These are phyloP conservation scores for Temnothorax nylanderi DNA, from an alignment of 1,140 invertebrate species.

Conservation along the genomic window DNA sequence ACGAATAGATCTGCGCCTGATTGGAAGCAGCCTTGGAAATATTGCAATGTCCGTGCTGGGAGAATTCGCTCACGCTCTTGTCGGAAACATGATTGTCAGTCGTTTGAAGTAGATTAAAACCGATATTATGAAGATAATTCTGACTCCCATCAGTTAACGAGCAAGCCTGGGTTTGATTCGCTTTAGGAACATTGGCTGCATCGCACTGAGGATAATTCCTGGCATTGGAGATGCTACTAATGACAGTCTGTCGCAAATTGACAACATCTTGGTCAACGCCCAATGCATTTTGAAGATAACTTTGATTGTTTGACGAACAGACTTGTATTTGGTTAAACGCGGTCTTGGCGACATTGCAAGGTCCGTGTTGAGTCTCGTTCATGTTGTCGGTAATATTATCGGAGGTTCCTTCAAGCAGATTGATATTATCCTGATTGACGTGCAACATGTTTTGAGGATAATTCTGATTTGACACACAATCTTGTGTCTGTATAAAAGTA, in stretches of 20 bases:
- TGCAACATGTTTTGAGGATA: background rate
- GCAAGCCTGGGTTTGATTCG: slow-evolving; percentile 50
- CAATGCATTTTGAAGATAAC: slow-evolving; percentile 31
- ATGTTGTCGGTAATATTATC: background rate
- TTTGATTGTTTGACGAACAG: background rate
- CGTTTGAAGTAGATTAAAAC: slow-evolving; percentile 3
- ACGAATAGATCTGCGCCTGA: slow-evolving; percentile 28
- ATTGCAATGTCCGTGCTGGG: slow-evolving; percentile 10
- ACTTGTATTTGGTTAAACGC: slow-evolving; percentile 7
- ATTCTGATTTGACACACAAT: slow-evolving; percentile 2
- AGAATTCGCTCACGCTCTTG: background rate
- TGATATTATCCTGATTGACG: slow-evolving; percentile 41
- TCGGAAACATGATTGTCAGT: background rate
- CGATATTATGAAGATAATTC: slow-evolving; percentile 2
- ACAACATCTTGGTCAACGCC: slow-evolving; percentile 17
- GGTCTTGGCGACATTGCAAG: slow-evolving; percentile 19
- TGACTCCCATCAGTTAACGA: background rate
- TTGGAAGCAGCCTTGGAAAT: slow-evolving; percentile 17
- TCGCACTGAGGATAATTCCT: slow-evolving; percentile 21
- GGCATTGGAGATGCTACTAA: slow-evolving; percentile 32
- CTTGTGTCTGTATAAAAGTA: slow-evolving; percentile 1
- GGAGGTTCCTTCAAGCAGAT: slow-evolving; percentile 44
- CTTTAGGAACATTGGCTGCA: slow-evolving; percentile 23
- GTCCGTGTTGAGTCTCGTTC: background rate
- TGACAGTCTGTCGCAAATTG: slow-evolving; percentile 49